Evolutionary conservation across 1,140 invertebrate genomes (phyloP).

Genomic region (Penaeus vannamei): DNA sequence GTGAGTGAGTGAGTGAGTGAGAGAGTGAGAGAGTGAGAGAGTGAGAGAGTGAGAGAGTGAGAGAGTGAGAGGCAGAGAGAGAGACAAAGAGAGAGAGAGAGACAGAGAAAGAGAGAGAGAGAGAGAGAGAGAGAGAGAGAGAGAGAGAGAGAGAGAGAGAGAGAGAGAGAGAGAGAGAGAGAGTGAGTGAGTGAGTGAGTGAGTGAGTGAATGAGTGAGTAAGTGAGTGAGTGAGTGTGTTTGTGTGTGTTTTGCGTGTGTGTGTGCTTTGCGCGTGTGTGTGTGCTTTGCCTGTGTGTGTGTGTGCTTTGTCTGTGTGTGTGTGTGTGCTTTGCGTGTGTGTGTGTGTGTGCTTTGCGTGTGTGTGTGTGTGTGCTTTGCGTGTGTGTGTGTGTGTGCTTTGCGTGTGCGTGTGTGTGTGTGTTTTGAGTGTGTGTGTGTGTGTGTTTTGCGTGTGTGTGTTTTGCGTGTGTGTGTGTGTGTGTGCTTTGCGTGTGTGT

Average conservation of each 20-base stretch:
- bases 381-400: not conserved
- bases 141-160: slow-evolving; percentile 35
- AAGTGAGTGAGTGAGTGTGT: not conserved
- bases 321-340: not conserved
- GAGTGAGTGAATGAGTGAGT: slow-evolving; percentile 10
- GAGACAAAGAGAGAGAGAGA: not conserved
- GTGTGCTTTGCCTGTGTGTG: too few species aligned
- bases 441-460: not conserved
- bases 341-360: not conserved
- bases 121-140: slow-evolving; percentile 35
- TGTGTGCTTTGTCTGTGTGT: not conserved
- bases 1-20: not conserved
- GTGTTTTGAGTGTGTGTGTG: too few species aligned
- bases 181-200: slow-evolving; percentile 25
- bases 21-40: not conserved
- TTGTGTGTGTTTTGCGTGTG: too few species aligned
- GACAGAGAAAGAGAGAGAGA: slow-evolving; percentile 18
- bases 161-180: not conserved
- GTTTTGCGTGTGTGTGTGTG: not conserved
- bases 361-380: slow-evolving; percentile 1
- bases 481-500: not conserved
- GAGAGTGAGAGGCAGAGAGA: not conserved
- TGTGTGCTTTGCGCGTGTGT: not conserved
- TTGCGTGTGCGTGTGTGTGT: too few species aligned
- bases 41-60: not conserved